A percentile compares a stretch with the other conserved stretches of the same genome.
These are phyloP conservation scores for Eulemur coronatus DNA, from an alignment of 2,797 vertebrate species.

Conservation along the genomic window DNA sequence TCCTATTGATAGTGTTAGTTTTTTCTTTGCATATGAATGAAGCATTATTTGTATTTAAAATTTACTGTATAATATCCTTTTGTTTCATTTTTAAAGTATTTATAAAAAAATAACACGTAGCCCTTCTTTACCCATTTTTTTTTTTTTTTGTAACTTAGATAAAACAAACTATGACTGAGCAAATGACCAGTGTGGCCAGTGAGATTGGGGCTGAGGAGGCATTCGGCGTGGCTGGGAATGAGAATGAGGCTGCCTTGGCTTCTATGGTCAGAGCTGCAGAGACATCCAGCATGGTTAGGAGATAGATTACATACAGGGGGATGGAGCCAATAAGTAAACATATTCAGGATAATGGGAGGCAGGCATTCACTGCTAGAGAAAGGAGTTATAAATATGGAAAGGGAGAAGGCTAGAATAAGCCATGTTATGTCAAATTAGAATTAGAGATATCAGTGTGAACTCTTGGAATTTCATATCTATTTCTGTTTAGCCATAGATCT, in stretches of 20 bases:
- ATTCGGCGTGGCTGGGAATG: not conserved
- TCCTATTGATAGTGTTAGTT: not conserved
- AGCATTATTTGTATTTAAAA: not conserved
- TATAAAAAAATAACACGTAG: not conserved
- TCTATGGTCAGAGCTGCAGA: not conserved
- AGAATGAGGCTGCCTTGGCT: not conserved
- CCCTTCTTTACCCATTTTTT: not conserved
- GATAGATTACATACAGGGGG: not conserved
- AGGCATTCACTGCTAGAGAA: not conserved
- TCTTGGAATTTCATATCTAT: not conserved
- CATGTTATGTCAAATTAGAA: not conserved
- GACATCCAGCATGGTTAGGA: not conserved
- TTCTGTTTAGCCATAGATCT: not conserved
- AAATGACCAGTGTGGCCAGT: not conserved
- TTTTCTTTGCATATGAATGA: not conserved
- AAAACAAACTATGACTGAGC: not conserved
- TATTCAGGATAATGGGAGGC: not conserved
- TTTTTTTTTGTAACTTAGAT: not conserved
- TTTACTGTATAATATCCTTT: not conserved
- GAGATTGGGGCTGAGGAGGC: not conserved
- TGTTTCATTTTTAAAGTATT: not conserved
- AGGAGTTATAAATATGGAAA: not conserved
- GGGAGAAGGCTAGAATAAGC: not conserved
- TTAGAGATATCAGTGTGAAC: not conserved
- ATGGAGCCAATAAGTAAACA: not conserved